Evolutionary conservation across 2,113 vertebrate genomes (phyloP).

Genomic region (Mungos mungo): DNA sequence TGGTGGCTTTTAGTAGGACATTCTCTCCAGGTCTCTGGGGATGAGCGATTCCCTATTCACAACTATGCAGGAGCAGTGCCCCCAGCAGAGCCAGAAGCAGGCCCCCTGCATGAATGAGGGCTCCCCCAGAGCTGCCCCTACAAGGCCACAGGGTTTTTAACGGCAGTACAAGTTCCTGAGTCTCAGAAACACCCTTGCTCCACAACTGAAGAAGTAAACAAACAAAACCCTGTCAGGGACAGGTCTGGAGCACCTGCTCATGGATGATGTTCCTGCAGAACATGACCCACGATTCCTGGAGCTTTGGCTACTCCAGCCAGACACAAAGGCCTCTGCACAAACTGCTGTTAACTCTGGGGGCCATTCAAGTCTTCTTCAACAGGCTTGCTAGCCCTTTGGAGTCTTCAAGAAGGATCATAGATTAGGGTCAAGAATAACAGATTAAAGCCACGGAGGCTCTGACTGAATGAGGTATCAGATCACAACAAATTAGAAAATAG

Average conservation of each 20-base stretch:
- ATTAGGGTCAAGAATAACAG: background rate
- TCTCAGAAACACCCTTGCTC: background rate
- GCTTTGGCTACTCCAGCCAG: background rate
- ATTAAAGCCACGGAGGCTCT: background rate
- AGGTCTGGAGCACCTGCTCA: background rate
- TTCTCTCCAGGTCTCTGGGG: slow-evolving; percentile 47
- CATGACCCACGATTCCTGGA: background rate
- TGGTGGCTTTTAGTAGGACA: slow-evolving; percentile 9
- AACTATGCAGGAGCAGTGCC: background rate
- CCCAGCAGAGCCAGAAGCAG: slow-evolving; percentile 1
- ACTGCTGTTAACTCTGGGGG: background rate
- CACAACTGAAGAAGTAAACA: background rate
- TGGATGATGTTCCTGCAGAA: background rate
- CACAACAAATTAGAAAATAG: background rate
- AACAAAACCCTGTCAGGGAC: background rate
- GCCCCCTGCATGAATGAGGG: background rate
- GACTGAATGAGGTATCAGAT: background rate
- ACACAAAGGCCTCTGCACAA: background rate
- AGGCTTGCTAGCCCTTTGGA: background rate
- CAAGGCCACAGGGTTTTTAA: background rate
- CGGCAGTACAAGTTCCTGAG: background rate
- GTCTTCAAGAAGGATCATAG: background rate
- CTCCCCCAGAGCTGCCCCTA: too few relatives aligned
- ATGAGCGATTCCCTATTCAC: slow-evolving; percentile 67
- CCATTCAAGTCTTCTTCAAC: background rate